Evolutionary conservation across 2,888 invertebrate species (phyloP).

Genomic region (Bibio marci): DNA sequence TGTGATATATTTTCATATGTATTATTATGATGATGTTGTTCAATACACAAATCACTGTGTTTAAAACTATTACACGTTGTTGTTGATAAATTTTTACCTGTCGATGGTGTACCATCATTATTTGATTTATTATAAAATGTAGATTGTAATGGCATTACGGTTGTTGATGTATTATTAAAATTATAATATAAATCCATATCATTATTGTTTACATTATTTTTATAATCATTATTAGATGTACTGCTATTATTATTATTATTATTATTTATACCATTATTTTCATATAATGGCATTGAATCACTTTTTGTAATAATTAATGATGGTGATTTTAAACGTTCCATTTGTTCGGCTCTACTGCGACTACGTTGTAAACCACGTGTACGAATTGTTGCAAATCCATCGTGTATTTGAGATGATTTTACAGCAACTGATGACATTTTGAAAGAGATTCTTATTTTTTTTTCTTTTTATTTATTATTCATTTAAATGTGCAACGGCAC

Average conservation of each 20-base stretch:
- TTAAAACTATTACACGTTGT: slow-evolving; percentile 3
- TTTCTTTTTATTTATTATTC: neutral
- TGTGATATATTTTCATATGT: too few relatives aligned
- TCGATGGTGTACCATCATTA: too few relatives aligned
- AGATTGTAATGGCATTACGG: too few relatives aligned
- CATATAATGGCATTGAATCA: slow-evolving; percentile 6
- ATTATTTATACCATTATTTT: slow-evolving; percentile 3
- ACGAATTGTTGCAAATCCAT: slow-evolving; percentile 77
- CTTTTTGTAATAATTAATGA: slow-evolving; percentile 6
- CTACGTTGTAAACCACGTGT: slow-evolving; percentile 33
- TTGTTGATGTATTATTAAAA: too few relatives aligned
- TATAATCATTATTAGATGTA: slow-evolving; percentile 1
- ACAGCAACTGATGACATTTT: slow-evolving; percentile 13
- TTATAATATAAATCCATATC: neutral
- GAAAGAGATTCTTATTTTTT: slow-evolving; percentile 7
- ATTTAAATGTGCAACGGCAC: too few relatives aligned
- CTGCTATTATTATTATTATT: neutral
- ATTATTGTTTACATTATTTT: too few relatives aligned
- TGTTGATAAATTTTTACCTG: neutral
- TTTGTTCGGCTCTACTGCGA: slow-evolving; percentile 23
- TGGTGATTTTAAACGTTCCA: slow-evolving; percentile 8
- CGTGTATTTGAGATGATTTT: slow-evolving; percentile 43
- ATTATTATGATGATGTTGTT: too few relatives aligned
- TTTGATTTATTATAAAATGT: too few relatives aligned
- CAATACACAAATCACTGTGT: neutral